Base-by-base conservation (phyloP, 2,797 vertebrate genomes). In the Syndactyla subalaris region DNA sequence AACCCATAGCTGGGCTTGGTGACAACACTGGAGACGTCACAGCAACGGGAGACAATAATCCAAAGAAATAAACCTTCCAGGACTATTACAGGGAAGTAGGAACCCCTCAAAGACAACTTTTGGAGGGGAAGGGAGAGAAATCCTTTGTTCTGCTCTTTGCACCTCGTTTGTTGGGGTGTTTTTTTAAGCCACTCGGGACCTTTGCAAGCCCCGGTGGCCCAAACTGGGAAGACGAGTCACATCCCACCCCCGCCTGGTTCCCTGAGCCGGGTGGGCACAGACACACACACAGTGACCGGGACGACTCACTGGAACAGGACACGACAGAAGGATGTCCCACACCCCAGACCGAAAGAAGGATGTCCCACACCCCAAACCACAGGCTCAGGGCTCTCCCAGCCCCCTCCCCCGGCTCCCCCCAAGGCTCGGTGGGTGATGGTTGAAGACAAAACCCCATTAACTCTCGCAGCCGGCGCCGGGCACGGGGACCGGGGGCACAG, bases 1-100 rank as follows among this genome's bases (percentile, higher is more conserved):
- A 48, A 18, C 51, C 54, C 15, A 3, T 8, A 4, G 72, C 68
- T 2, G 49, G 51, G 43, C 18, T 43, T 18, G 10, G 54, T 5
- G 14, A 11, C 32, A 23, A 54, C 2, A 1, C 51, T 24, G 85
- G 61, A 34, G 20, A 10, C 7, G n/a, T 34, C 85, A 45, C 68
- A 58, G 18, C 58, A 2, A 13, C 0, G 1, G 39, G 21, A 57
- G 62, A 27, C 9, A n/a, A 43, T 14, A 41, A 61, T 0, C 34
- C 20, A 1, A 14, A 41, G 2, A 7, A 23, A 20, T 2, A 18
- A 62, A 70, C 43, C 30, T 15, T 4, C 10, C 4, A 7, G 61
- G 58, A 15, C 48, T 54, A 59, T 76, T 65, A 71, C 77, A 88
- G 68, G 57, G 38, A 17, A 11, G 12, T 9, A 39, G 7, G 55